Evolutionary conservation across 2,888 invertebrate genomes (phyloP), one percentile per base, ranked within the genome.

Genomic region (Aelia acuminata): DNA sequence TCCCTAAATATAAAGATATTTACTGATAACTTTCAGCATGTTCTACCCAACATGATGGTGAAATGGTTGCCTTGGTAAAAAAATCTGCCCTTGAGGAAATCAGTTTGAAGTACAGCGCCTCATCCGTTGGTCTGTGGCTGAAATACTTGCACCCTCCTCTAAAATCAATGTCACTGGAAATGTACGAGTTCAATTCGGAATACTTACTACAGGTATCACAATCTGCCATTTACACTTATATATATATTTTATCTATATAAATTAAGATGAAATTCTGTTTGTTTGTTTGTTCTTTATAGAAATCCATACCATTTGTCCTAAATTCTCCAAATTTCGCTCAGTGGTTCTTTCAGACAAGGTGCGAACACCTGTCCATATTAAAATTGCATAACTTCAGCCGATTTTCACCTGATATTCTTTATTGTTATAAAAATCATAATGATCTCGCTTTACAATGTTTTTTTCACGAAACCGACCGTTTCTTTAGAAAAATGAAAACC

Each of bases 21-120:
- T n/a, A 43, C 26, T 48, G 39, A 47, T 57, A 26, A 49, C 87
- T 43, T 7, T 43, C 31, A 89, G 89, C 85, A 50, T 89, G 88
- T 57, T 70, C 39, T 39, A 80, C 49, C 43, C 80, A 49, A 4
- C 88, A 88, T 43, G 90, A 90, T 84, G 70, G 63, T 26, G 90
- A 90, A 87, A 90, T 90, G 89, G 84, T 84, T 43, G 53, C 88
- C 8, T 80, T 90, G n/a, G 89, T 90, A 35, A 89, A 89, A 49
- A 89, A 89, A 49, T 88, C 35, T 31, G 85, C 89, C 20, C 84
- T 90, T 53, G 88, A 89, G 31, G 80, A 84, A n/a, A 87, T 90
- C 43, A 53, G 84, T 11, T 50, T 90, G 35, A 88, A 87, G 48
- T 89, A 89, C 57, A 75, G 84, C 39, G 53, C 63, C 20, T 11